Percentiles rank a stretch among this genome's conserved stretches.
Conservation (phyloP, 2,888 invertebrate genomes). For the Euclidia mi region DNA sequence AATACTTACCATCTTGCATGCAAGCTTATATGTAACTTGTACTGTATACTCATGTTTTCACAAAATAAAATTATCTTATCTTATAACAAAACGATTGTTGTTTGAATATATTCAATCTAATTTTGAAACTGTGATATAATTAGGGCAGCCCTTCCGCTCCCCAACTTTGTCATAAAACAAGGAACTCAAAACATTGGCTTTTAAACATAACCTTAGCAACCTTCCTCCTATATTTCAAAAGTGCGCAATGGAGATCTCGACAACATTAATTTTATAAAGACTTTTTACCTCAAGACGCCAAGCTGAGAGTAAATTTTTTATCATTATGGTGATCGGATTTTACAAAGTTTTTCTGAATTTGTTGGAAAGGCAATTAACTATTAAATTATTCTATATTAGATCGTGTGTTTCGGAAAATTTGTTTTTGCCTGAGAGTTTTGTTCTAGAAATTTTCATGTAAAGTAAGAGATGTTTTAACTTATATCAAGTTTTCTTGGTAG, state of each 20-base stretch:
- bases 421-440: slow-evolving; percentile 20
- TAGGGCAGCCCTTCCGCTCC: too few species aligned
- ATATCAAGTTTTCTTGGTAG: too few species aligned
- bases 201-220: background rate
- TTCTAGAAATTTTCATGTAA: background rate
- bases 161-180: background rate
- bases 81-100: too few species aligned
- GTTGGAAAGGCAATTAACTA: slow-evolving; percentile 31
- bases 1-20: too few species aligned
- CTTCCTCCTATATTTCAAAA: slow-evolving; percentile 8
- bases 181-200: background rate
- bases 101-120: too few species aligned
- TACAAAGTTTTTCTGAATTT: slow-evolving; percentile 33
- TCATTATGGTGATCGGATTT: slow-evolving; percentile 28
- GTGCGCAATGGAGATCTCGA: background rate
- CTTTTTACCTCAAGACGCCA: slow-evolving; percentile 14
- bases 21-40: background rate
- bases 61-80: too few species aligned
- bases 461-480: too few species aligned
- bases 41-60: too few species aligned
- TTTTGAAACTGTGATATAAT: too few species aligned
- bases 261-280: slow-evolving; percentile 21
- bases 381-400: slow-evolving; percentile 37
- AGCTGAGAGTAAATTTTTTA: slow-evolving; percentile 28
- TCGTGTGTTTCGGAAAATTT: slow-evolving; percentile 22